Conservation (phyloP, 2,888 invertebrate species). For the Hirudinaria manillensis region DNA sequence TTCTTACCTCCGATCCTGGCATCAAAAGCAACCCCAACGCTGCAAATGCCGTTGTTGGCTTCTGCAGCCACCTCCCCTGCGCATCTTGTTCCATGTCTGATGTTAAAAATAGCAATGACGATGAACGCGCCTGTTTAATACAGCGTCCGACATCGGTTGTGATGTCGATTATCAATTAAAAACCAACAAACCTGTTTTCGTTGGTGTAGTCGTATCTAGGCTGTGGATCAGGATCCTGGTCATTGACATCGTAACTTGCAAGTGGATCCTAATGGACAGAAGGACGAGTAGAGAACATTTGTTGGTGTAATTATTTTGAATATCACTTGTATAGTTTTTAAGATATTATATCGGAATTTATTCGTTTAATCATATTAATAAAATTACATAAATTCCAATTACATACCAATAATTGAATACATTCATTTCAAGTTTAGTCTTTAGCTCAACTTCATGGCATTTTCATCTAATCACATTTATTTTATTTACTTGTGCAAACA, state of each 20-base stretch:
- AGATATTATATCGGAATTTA: no score
- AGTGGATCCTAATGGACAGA: conserved; percentile 69
- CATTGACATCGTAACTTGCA: conserved; percentile 94
- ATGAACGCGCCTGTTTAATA: background rate
- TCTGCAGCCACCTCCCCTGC: conserved; percentile 96
- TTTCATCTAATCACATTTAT: no score
- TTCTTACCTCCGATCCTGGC: conserved; percentile 82
- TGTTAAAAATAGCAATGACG: background rate
- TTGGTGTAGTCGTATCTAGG: conserved; percentile 94
- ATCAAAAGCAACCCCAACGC: conserved; percentile 89
- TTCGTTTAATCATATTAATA: background rate
- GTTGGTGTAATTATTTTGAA: no score
- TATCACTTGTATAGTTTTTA: background rate
- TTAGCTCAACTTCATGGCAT: no score
- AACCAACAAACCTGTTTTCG: conserved; percentile 79
- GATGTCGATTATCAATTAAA: no score
- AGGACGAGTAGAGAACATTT: background rate
- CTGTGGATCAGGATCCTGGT: conserved; percentile 89
- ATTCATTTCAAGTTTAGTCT: no score
- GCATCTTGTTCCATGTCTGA: conserved; percentile 71
- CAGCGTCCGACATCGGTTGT: background rate
- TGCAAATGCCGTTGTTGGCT: conserved; percentile 88
- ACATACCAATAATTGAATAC: no score
- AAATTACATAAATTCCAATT: no score
- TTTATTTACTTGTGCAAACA: no score